Evolutionary conservation across 2,113 vertebrate species (phyloP).

Genomic region (Brachyhypopomus gauderio): DNA sequence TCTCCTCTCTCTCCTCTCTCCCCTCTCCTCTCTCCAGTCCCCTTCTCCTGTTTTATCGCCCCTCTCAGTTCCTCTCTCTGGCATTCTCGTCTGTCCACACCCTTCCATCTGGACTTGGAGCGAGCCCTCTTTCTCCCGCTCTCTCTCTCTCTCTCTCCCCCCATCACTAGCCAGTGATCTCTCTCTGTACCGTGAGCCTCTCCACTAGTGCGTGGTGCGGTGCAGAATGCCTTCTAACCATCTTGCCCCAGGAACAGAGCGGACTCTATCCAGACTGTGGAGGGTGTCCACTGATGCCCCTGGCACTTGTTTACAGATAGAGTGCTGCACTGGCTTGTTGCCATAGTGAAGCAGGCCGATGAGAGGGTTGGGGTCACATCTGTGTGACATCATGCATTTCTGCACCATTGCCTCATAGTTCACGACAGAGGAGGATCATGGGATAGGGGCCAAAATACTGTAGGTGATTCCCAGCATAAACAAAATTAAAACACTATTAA

Average conservation of each 20-base stretch:
- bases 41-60: slow-evolving; percentile 20
- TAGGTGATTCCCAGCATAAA: slow-evolving; percentile 32
- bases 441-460: slow-evolving; percentile 18
- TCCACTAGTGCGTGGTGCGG: slow-evolving; percentile 41
- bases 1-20: too few relatives aligned
- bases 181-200: slow-evolving; percentile 19
- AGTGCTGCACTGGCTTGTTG: slow-evolving; percentile 41
- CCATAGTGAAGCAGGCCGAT: slow-evolving; percentile 42
- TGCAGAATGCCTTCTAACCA: slow-evolving; percentile 16
- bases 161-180: not conserved
- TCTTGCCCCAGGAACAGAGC: slow-evolving; percentile 20
- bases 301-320: slow-evolving; percentile 54
- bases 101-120: slow-evolving; percentile 53
- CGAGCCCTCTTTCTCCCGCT: not conserved
- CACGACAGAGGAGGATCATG: slow-evolving; percentile 31
- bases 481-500: slow-evolving; percentile 18
- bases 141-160: not conserved
- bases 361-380: slow-evolving; percentile 52
- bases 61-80: slow-evolving; percentile 43
- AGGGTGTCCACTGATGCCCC: slow-evolving; percentile 17
- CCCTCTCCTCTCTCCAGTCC: not conserved
- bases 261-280: not conserved
- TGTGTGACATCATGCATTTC: slow-evolving; percentile 57
- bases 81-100: slow-evolving; percentile 52
- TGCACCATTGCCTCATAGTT: slow-evolving; percentile 58